Conservation (phyloP, 2,797 vertebrate genomes). For the Manis pentadactyla region DNA sequence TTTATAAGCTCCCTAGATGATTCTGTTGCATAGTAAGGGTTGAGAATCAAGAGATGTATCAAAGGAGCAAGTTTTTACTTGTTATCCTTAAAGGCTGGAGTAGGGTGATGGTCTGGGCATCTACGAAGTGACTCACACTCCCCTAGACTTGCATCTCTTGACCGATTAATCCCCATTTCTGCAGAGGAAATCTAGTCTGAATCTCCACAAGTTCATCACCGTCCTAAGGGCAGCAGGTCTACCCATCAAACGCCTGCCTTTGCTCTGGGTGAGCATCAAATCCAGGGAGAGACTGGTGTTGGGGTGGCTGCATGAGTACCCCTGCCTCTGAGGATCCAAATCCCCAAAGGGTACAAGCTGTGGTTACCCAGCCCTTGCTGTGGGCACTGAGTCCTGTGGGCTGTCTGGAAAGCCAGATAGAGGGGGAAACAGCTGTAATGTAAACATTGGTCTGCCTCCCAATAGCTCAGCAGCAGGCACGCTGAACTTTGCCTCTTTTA, state of each 20-base stretch:
- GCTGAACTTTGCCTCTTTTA: background rate
- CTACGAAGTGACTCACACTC: background rate
- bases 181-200: background rate
- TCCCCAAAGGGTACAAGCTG: background rate
- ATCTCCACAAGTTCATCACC: background rate
- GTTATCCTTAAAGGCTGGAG: background rate
- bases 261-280: background rate
- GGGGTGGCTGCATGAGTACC: background rate
- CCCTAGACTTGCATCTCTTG: background rate
- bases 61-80: background rate
- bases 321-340: background rate
- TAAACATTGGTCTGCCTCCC: background rate
- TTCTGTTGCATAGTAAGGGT: background rate
- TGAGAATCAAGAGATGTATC: background rate
- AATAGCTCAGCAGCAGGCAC: accelerated
- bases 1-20: background rate
- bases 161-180: background rate
- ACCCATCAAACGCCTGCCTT: background rate
- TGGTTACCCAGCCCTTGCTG: too few species aligned
- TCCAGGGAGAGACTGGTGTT: background rate
- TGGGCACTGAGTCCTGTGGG: background rate
- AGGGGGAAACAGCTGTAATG: background rate
- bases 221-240: background rate
- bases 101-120: background rate
- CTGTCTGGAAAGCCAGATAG: background rate